Percentiles rank a stretch among this genome's conserved stretches.
phyloP scores from a whole-genome alignment of 1,140 invertebrate species.

The Nautilus pompilius region DNA sequence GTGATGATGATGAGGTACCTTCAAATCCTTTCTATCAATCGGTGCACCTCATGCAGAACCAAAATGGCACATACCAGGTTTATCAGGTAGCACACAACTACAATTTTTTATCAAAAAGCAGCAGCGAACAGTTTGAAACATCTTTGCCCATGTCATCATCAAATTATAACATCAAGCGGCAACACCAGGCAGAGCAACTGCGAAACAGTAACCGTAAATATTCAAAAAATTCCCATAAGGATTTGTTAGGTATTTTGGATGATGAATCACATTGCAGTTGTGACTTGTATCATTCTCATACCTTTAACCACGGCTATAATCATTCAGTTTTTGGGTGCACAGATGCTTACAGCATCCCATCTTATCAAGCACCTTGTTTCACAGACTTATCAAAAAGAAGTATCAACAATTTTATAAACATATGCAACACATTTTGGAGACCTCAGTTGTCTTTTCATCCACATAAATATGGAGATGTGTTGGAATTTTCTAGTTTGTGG shows the following conservation, averaged over 20 bases:
- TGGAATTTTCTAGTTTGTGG: constrained; percentile 32
- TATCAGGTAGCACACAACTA: no score
- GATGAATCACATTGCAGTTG: constrained; percentile 12
- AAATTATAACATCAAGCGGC: not conserved
- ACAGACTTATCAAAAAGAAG: not conserved
- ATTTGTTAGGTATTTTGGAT: not conserved
- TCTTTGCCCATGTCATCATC: no score
- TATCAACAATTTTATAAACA: constrained; percentile 16
- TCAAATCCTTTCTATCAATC: no score
- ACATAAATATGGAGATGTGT: constrained; percentile 18
- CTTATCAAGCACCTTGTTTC: constrained; percentile 4
- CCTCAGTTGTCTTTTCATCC: constrained; percentile 27
- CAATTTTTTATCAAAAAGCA: no score
- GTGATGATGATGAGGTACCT: no score
- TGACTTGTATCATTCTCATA: constrained; percentile 13
- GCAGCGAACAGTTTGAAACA: no score
- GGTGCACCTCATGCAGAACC: no score
- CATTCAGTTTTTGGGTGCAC: not conserved
- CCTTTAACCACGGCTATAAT: constrained; percentile 7
- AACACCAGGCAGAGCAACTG: not conserved
- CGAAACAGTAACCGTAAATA: constrained; percentile 5
- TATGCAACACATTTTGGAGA: constrained; percentile 36
- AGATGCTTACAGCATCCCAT: not conserved
- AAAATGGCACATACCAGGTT: no score
- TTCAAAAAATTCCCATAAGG: not conserved